Percentiles rank a stretch among this genome's conserved stretches.
These are phyloP conservation scores for Cecidostiba fungosa DNA, from an alignment of 2,888 invertebrate genomes.

Conservation along the genomic window DNA sequence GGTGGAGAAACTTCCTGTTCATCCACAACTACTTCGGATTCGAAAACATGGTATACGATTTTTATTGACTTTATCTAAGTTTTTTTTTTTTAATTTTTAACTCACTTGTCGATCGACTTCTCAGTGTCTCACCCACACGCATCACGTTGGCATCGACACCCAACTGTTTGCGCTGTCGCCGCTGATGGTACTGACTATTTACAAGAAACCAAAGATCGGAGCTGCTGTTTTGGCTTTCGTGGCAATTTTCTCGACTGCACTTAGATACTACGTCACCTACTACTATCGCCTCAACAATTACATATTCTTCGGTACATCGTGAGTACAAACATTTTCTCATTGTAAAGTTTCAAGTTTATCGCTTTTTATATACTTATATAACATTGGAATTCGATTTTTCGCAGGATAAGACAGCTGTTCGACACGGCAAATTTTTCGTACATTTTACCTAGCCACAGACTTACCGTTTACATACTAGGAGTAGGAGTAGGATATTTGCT, in stretches of 20 bases:
- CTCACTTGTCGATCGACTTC: not conserved
- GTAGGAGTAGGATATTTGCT: slow-evolving; percentile 84
- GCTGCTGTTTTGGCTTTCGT: slow-evolving; percentile 79
- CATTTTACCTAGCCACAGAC: slow-evolving; percentile 84
- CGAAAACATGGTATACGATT: slow-evolving; percentile 83
- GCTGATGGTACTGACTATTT: slow-evolving; percentile 82
- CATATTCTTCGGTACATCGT: slow-evolving; percentile 87
- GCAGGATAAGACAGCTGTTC: slow-evolving; percentile 84
- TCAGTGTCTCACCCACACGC: slow-evolving; percentile 87
- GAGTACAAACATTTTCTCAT: slow-evolving; percentile 74
- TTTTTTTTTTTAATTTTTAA: not conserved
- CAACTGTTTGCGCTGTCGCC: slow-evolving; percentile 86
- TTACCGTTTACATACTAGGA: slow-evolving; percentile 87
- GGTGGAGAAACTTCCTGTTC: slow-evolving; percentile 88
- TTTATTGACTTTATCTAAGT: not conserved
- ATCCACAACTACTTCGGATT: slow-evolving; percentile 89
- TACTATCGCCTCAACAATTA: slow-evolving; percentile 84
- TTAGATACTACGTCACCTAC: slow-evolving; percentile 84
- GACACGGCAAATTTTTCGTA: slow-evolving; percentile 87
- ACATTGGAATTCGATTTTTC: slow-evolving; percentile 65
- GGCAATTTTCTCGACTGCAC: slow-evolving; percentile 83
- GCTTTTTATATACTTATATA: not conserved
- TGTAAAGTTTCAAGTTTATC: not conserved
- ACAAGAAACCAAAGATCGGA: slow-evolving; percentile 84
- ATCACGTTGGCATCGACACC: slow-evolving; percentile 87